Evolutionary conservation across 2,888 invertebrate species (phyloP), one percentile per base, ranked within the genome.

Genomic region (Oegoconia quadripuncta): DNA sequence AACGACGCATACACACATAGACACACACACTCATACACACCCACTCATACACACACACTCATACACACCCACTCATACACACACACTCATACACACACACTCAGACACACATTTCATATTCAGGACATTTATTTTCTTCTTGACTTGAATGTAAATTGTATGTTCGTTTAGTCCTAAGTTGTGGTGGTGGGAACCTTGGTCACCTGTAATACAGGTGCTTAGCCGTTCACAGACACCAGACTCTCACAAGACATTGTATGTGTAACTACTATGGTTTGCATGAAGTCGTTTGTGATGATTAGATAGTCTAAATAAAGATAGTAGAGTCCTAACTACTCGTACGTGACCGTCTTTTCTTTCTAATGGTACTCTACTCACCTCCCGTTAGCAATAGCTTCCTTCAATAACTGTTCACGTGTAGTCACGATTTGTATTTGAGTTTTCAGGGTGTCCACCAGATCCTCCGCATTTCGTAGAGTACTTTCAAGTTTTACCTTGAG

Each of bases 331-430:
- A 20, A 20, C 8, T 6, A 20, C 5, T 6, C 5, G 8, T 8
- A 20, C 20, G 8, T 4, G 20, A 6, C 4, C 5, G 8, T 20
- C 20, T 20, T 7, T 25, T 25, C 25, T 25, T 14, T 23, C 22
- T 33, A 3, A 40, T 22, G 32, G 23, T 15, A 1, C 16, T 23
- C 16, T 25, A 14, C 44, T 60, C 61, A 81, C 84, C 77, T 77
- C 44, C 82, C 84, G 32, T 66, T 73, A 1, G 61, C 56, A 31
- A 84, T 80, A 3, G 70, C 65, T 17, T 83, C 76, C 43, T 86
- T 86, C 9, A 86, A 41, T 3, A 42, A 12, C 3, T 44, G 54
- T 44, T 86, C 84, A 5, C 60, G 60, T 1, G 48, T 40, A 7
- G 60, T 42, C 2, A 75, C 41, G 15, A 51, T 48, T 1, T 43